Conservation (phyloP, 2,888 invertebrate species). For the Ormyrus pomaceus region DNA sequence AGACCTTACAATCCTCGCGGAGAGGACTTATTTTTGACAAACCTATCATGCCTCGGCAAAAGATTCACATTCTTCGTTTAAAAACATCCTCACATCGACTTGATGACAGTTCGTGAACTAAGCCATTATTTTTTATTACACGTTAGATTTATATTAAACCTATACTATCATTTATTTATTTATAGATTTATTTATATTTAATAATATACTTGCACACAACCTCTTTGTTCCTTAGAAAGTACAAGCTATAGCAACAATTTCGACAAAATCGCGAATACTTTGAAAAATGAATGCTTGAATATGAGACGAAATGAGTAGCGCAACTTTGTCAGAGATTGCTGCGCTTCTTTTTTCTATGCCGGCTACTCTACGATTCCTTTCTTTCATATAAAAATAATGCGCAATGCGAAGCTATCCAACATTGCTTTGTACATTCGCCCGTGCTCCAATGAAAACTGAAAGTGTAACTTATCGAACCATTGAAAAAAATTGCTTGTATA, state of each 20-base stretch:
- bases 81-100: slow-evolving; percentile 46
- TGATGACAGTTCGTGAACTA: slow-evolving; percentile 38
- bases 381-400: slow-evolving; percentile 74
- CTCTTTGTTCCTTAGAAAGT: slow-evolving; percentile 65
- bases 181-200: slow-evolving; percentile 53
- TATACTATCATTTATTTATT: slow-evolving; percentile 54
- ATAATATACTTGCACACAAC: slow-evolving; percentile 67
- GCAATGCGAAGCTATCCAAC: slow-evolving; percentile 74
- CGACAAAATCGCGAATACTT: slow-evolving; percentile 57
- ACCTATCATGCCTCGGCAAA: slow-evolving; percentile 38
- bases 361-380: slow-evolving; percentile 56
- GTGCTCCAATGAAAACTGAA: slow-evolving; percentile 73
- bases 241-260: slow-evolving; percentile 61
- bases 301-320: slow-evolving; percentile 34
- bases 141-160: slow-evolving; percentile 41
- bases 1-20: slow-evolving; percentile 33
- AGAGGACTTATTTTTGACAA: background rate
- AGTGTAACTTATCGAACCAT: slow-evolving; percentile 53
- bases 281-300: slow-evolving; percentile 40
- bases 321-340: slow-evolving; percentile 60
- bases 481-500: slow-evolving; percentile 32
- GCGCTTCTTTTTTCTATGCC: slow-evolving; percentile 54
- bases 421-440: slow-evolving; percentile 76
- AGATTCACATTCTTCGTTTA: slow-evolving; percentile 45
- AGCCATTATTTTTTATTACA: slow-evolving; percentile 46